phyloP scores from a whole-genome alignment of 2,113 vertebrate genomes.

The Eudorcas thomsonii region DNA sequence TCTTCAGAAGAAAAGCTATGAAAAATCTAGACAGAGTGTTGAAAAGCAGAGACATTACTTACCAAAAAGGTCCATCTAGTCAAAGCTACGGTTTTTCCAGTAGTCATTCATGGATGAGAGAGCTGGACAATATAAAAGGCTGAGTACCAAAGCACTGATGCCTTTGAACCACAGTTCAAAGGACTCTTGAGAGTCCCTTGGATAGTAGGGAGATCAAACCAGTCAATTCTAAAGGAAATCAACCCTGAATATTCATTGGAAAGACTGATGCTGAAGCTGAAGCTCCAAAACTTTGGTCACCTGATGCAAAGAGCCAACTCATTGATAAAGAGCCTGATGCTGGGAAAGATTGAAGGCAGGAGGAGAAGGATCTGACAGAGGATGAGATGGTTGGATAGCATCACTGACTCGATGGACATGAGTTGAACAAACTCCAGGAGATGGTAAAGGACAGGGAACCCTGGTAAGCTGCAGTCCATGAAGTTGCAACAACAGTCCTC shows the following conservation, averaged over 20 bases:
- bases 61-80: neutral
- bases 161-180: neutral
- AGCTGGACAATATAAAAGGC: neutral
- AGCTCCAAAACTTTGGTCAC: neutral
- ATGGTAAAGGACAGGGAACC: neutral
- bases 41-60: neutral
- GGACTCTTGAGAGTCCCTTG: neutral
- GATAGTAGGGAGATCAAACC: neutral
- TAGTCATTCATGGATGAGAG: neutral
- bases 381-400: neutral
- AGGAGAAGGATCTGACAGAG: neutral
- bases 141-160: neutral
- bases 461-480: neutral
- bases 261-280: neutral
- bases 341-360: neutral
- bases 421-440: neutral
- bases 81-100: neutral
- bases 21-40: neutral
- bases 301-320: neutral
- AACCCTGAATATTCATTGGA: neutral
- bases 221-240: neutral
- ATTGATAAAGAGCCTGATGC: neutral
- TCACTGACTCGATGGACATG: neutral
- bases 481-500: neutral
- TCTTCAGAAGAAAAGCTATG: neutral